phyloP scores from a whole-genome alignment of 2,888 invertebrate species.

The Gasteruption jaculator region DNA sequence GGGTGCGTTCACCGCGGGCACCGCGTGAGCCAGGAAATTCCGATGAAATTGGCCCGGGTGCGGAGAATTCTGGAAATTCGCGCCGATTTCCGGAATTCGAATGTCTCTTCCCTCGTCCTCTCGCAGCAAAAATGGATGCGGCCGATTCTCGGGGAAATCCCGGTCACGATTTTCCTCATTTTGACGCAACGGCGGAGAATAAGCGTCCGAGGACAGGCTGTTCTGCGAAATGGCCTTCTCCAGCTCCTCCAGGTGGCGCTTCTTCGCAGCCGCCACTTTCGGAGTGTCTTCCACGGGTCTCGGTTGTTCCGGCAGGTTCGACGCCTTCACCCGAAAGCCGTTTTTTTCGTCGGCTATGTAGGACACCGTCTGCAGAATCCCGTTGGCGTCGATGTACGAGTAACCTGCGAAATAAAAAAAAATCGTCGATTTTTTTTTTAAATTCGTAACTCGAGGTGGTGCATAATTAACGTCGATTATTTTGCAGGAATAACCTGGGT shows the following conservation, averaged over 20 bases:
- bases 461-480: too few species aligned
- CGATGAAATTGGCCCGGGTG: background rate
- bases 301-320: conserved; percentile 53
- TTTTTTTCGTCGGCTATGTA: conserved; percentile 61
- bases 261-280: conserved; percentile 52
- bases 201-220: conserved; percentile 26
- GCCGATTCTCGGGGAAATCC: too few species aligned
- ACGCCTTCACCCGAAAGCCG: conserved; percentile 63
- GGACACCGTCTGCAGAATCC: conserved; percentile 61
- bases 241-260: conserved; percentile 44
- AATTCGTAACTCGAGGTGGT: too few species aligned
- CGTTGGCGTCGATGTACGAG: conserved; percentile 66
- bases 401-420: conserved; percentile 52
- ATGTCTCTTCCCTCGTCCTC: conserved; percentile 7
- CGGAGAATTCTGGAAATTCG: too few species aligned
- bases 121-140: too few species aligned
- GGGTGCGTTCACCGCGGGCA: conserved; percentile 21
- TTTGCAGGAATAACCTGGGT: too few species aligned
- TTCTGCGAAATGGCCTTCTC: conserved; percentile 21
- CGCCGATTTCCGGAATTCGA: too few species aligned
- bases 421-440: too few species aligned
- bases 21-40: conserved; percentile 10
- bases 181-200: too few species aligned
- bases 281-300: conserved; percentile 50
- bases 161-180: too few species aligned